Percentiles rank a stretch among this genome's conserved stretches.
These are phyloP conservation scores for Leucophenga maculata DNA, from an alignment of 2,888 invertebrate species.

Conservation along the genomic window DNA sequence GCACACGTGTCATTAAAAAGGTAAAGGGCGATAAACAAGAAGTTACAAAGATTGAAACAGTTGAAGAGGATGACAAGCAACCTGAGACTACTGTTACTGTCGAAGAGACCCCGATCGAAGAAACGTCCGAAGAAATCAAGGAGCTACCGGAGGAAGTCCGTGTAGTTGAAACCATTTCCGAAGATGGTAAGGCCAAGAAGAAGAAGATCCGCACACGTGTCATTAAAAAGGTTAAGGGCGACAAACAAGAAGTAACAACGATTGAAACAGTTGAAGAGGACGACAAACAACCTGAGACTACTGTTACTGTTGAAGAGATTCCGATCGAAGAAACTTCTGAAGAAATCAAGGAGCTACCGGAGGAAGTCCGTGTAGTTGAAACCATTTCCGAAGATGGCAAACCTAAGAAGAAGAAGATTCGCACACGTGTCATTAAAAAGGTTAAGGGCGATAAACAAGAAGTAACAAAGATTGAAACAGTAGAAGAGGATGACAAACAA, in stretches of 20 bases:
- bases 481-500: slow-evolving; percentile 43
- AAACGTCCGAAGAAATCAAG: slow-evolving; percentile 27
- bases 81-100: slow-evolving; percentile 37
- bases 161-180: slow-evolving; percentile 27
- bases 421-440: slow-evolving; percentile 45
- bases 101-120: slow-evolving; percentile 26
- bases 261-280: slow-evolving; percentile 41
- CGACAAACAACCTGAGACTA: slow-evolving; percentile 36
- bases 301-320: slow-evolving; percentile 40
- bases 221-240: slow-evolving; percentile 40
- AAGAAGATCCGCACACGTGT: slow-evolving; percentile 41
- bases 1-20: slow-evolving; percentile 45
- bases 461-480: slow-evolving; percentile 44
- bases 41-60: slow-evolving; percentile 35
- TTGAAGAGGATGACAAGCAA: slow-evolving; percentile 37
- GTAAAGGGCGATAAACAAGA: slow-evolving; percentile 43
- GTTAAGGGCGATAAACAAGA: slow-evolving; percentile 44
- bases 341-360: slow-evolving; percentile 39
- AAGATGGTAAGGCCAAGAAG: slow-evolving; percentile 34
- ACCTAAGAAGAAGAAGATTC: slow-evolving; percentile 41
- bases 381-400: slow-evolving; percentile 38
- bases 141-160: slow-evolving; percentile 37
- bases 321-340: slow-evolving; percentile 38
- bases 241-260: slow-evolving; percentile 40
- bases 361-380: slow-evolving; percentile 40